A percentile compares a stretch with the other conserved stretches of the same genome.
Evolutionary conservation across 2,113 vertebrate genomes (phyloP).

Genomic region (Otus sunia): DNA sequence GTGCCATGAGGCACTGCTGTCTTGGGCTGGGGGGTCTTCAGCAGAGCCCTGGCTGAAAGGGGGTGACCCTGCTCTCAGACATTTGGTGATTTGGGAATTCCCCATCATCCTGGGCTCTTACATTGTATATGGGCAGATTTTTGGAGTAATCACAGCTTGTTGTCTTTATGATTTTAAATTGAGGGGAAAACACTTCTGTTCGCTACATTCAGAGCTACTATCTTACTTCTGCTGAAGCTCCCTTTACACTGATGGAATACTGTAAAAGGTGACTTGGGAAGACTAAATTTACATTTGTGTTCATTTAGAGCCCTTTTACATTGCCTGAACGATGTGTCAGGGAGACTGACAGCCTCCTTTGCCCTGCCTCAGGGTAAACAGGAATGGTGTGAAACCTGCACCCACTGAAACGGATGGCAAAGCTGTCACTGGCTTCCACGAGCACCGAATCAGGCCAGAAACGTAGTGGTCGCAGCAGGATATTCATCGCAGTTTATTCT

Average conservation of each 20-base stretch:
- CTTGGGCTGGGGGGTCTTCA: background rate
- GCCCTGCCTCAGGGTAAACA: background rate
- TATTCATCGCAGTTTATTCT: background rate
- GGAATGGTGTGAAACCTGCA: background rate
- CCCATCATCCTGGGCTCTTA: background rate
- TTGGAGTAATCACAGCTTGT: background rate
- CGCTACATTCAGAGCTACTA: background rate
- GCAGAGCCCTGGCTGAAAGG: background rate
- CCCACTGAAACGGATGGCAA: background rate
- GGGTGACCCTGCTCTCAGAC: background rate
- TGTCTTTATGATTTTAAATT: background rate
- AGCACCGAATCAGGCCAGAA: background rate
- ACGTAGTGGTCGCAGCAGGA: background rate
- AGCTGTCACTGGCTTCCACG: background rate
- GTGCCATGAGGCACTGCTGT: background rate
- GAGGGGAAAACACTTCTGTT: background rate
- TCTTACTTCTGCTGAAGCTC: background rate
- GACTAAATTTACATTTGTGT: background rate
- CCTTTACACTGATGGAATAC: background rate
- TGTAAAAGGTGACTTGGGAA: background rate
- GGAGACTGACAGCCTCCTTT: background rate
- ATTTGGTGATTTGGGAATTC: background rate
- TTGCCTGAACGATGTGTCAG: background rate
- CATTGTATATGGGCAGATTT: background rate
- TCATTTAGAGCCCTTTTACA: background rate